Evolutionary conservation across 2,888 invertebrate species (phyloP).

Genomic region (Cremastobaeus sp.): DNA sequence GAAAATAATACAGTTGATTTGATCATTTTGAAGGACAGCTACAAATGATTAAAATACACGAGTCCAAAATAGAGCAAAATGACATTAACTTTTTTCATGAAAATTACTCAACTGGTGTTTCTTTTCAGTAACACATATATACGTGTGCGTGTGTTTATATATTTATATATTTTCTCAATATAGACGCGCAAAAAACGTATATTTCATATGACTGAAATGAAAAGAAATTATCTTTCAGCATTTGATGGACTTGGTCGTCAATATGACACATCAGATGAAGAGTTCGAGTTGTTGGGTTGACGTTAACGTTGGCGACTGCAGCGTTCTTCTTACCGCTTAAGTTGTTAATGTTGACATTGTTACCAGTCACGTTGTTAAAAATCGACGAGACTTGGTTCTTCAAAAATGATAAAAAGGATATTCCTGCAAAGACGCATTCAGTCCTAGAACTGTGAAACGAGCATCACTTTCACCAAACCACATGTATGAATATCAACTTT

Average conservation of each 20-base stretch:
- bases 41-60: no score
- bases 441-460: no score
- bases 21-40: no score
- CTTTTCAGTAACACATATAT: no score
- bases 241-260: constrained; percentile 82
- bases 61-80: no score
- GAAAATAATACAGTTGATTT: no score
- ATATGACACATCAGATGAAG: constrained; percentile 88
- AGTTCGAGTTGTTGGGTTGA: constrained; percentile 89
- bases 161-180: no score
- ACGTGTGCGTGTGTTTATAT: no score
- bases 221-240: constrained; percentile 69
- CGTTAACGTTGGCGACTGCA: constrained; percentile 23
- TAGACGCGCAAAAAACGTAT: no score
- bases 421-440: constrained; percentile 17
- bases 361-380: constrained; percentile 37
- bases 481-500: constrained; percentile 35
- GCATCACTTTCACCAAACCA: constrained; percentile 38
- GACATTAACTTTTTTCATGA: no score
- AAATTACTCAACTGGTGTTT: no score
- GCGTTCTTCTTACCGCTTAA: constrained; percentile 51
- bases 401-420: constrained; percentile 22
- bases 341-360: constrained; percentile 57
- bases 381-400: constrained; percentile 28
- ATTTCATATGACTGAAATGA: no score